Base-by-base conservation (phyloP, 2,113 vertebrate genomes). In the Phainopepla nitens region DNA sequence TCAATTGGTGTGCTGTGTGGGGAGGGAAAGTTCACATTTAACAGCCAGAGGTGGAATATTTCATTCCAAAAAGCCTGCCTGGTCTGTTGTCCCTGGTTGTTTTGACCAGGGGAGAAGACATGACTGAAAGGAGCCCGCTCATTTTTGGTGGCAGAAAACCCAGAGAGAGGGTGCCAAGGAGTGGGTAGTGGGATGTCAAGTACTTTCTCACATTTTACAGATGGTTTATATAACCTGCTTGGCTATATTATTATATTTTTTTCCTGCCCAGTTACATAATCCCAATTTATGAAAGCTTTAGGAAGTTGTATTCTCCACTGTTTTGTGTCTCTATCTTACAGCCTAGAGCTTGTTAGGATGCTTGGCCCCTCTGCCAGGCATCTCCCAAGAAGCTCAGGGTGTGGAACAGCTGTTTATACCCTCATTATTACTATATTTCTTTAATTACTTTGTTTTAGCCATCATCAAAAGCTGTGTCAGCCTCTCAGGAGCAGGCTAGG, bases 121-220 rank as follows among this genome's bases (percentile, higher is more conserved):
- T 0, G 1, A 27, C 50, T 58, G 80, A 19, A 51, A 62, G 68
- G 51, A 50, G 8, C n/a, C 41, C 1, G 41, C 88, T 79, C 58
- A 1, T 80, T 90, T 85, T 61, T 9, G 14, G n/a, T 47, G 64
- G 86, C 68, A 90, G 47, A 72, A 61, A 53, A 45, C n/a, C 15
- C 84, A 25, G 42, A 33, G 21, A 18, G 51, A 69, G 56, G 72
- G 53, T 89, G 94, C 94, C 82, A 62, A 24, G 83, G 64, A 75
- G 95, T 70, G 91, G 93, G 94, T 9, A 89, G 94, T n/a, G 76
- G 80, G 94, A 93, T 96, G 91, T 91, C 91, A 83, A 95, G 93
- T 84, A 21, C 89, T 94, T 96, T 89, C 83, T 80, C 77, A 16
- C 91, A 93, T 94, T 77, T 86, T 83, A 81, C 81, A 51, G 89